Evolutionary conservation across 2,888 invertebrate genomes (phyloP), one percentile per base, ranked within the genome.

Genomic region (Charanyca ferruginea): DNA sequence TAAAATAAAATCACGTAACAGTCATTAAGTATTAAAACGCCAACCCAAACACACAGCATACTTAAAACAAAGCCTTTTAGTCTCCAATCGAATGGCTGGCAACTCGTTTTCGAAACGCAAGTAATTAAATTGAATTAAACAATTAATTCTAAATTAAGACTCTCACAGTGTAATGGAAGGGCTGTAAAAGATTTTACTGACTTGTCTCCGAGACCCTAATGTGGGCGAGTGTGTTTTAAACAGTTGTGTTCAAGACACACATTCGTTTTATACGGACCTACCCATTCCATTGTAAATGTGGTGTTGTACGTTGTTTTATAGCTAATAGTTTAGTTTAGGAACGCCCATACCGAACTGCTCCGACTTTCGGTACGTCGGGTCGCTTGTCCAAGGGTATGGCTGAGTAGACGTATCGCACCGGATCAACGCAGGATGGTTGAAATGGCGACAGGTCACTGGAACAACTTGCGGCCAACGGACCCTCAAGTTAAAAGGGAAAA

Each of bases 91-190:
- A 77, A 77, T 48, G 35, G 44, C 35, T 48, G 58, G 38, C 23
- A 77, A 77, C 42, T 60, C 77, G 52, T 71, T 77, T 57, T 65
- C 52, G 65, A 52, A 55, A 60, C 45, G 9, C 38, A 38, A 38
- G 65, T 57, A 74, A 74, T 74, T 77, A 77, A 74, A 77, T 44
- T 9, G 65, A 73, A 60, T 71, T 65, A 77, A 65, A 65, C 73
- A 74, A 74, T 74, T 74, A 71, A 65, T 53, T 60, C 59, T 64
- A 57, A 77, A 71, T 74, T 77, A 77, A 74, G 77, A 77, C 47
- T 13, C 47, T 45, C 18, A 13, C 16, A 9, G 18, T 5, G 59
- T 76, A 74, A 74, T 74, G 57, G 72, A n/a, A 20, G 2, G 23
- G 48, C n/a, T 44, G 66, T 74, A 28, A 74, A 73, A 77, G 59